Evolutionary conservation across 2,113 vertebrate genomes (phyloP), one percentile per base, ranked within the genome.

Genomic region (Tyrannus savana): DNA sequence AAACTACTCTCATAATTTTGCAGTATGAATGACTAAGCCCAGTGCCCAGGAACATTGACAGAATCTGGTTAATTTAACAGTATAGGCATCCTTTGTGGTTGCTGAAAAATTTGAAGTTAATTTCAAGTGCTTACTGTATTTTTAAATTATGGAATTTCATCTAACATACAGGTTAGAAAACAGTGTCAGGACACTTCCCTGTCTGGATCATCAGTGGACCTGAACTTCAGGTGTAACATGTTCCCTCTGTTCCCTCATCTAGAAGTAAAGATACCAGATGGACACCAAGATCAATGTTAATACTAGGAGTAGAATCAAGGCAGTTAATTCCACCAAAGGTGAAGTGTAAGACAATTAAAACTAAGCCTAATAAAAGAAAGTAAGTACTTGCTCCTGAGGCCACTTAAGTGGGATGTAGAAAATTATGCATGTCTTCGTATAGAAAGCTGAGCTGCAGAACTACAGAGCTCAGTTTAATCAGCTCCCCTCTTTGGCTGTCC

Each of bases 121-220:
- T 77, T 88, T 84, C 39, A 86, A 46, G 23, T 53, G 21, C 15
- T 82, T 49, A 24, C 3, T 73, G 1, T 41, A 33, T 44, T 76
- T 72, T 94, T 69, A 16, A 60, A 62, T 63, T 71, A 8, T 8
- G 44, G 6, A 3, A 44, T 84, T 89, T 24, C 18, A 28, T 64
- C 63, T 88, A 60, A 44, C 0, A 0, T 12, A 9, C 8, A 44
- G 5, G 0, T 42, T 71, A 41, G 30, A 73, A 84, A 67, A 47
- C 1, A 24, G 5, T 58, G 7, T 47, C n/a, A 68, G 67, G 41
- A 73, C 7, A 25, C 2, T 52, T 53, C 3, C 7, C 13, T 86
- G 11, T n/a, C 53, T 77, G 76, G 22, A 21, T 72, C 35, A 49
- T 35, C 56, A 69, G 41, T n/a, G 14, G 13, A 47, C 5, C 16